Base-by-base conservation (phyloP, 2,797 vertebrate species). In the Martes flavigula region DNA sequence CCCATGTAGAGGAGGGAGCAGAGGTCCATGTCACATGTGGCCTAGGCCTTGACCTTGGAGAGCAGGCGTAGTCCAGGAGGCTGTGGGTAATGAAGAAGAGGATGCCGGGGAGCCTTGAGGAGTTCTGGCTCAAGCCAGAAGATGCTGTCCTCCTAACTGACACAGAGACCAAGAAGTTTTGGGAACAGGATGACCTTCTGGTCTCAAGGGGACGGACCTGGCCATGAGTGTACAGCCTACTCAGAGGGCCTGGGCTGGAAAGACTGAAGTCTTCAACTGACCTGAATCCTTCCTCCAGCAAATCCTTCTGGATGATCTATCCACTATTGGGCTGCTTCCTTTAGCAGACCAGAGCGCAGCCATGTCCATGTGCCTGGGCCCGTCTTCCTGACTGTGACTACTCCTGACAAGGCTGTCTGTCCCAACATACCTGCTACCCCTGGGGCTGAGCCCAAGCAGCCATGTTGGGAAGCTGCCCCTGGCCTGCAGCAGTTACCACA, bases 221-320 rank as follows among this genome's bases (percentile, higher is more conserved):
- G n/a, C 66, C 73, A 60, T 38, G 27, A 70, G 81, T 30, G 56
- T 46, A 78, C 38, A 51, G 72, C 51, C 56, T 38, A 32, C 38
- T 32, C n/a, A 0, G 10, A 27, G 21, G 30, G 35, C 32, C 64
- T 43, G 18, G 68, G 27, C 66, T 72, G 4, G 30, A 15, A 32
- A 21, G 17, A 60, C 60, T 40, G 43, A 35, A 46, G 1, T 7
- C 12, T 68, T 62, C 17, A 17, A 58, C 54, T 89, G 40, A 25
- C 72, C 27, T 0, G 0, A 56, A 54, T 35, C 18, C 46, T 30
- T 72, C 68, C 51, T 48, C 8, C 0, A 13, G 66, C 7, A 15
- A 38, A 10, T 54, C 20, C 51, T 81, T 32, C 66, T 66, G 56
- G 70, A 73, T 11, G n/a, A 56, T 58, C 64, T 38, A 3, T 75